A percentile compares a stretch with the other conserved stretches of the same genome.
phyloP scores from a whole-genome alignment of 2,113 vertebrate species.

The Octodon degus region DNA sequence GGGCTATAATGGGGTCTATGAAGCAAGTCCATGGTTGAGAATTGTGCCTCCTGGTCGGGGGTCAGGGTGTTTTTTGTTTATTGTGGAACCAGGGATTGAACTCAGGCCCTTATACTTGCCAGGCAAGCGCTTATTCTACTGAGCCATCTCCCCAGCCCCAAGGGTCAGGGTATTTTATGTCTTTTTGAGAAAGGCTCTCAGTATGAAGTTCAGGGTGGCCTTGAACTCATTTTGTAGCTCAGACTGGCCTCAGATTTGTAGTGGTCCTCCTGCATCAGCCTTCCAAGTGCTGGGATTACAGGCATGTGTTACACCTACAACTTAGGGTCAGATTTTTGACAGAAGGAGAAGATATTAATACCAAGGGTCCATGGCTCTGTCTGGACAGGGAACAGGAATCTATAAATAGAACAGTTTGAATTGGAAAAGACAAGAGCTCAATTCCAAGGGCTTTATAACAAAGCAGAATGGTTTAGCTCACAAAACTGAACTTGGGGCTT shows the following conservation, averaged over 20 bases:
- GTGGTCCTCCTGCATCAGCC: neutral
- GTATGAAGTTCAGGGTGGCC: neutral
- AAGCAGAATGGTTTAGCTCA: neutral
- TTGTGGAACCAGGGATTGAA: no score
- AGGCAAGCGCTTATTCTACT: no score
- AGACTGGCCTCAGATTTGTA: neutral
- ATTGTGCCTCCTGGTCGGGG: neutral
- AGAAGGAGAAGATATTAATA: neutral
- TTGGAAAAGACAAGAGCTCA: neutral
- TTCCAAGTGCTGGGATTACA: neutral
- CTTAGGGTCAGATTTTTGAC: neutral
- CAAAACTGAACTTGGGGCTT: neutral
- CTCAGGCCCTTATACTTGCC: no score
- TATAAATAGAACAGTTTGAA: constrained; percentile 24
- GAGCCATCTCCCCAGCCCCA: no score
- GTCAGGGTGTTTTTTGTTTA: neutral
- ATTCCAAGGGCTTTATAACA: constrained; percentile 2
- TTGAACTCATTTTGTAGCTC: neutral
- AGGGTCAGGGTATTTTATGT: neutral
- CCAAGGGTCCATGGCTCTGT: neutral
- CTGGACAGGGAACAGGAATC: neutral
- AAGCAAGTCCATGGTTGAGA: neutral
- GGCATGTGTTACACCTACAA: neutral
- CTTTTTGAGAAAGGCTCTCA: neutral
- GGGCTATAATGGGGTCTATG: neutral